These are phyloP conservation scores for Marisa cornuarietis DNA, from an alignment of 1,140 invertebrate species.

Conservation along the genomic window DNA sequence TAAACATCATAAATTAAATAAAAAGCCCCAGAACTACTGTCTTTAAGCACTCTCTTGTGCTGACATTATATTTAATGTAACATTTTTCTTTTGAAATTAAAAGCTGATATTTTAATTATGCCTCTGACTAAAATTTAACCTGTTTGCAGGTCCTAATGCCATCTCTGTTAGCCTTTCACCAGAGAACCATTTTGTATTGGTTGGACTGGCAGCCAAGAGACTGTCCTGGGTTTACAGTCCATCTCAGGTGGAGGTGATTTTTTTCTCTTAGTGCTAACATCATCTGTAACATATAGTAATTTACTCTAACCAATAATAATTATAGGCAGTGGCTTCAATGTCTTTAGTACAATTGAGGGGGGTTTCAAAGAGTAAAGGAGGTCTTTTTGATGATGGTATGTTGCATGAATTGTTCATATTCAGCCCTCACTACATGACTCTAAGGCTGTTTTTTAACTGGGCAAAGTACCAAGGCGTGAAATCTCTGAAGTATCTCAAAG, in stretches of 20 bases:
- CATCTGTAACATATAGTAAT: background rate
- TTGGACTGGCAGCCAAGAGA: constrained; percentile 77
- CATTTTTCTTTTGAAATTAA: background rate
- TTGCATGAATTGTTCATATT: too few species aligned
- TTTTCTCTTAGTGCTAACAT: background rate
- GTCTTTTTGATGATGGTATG: too few species aligned
- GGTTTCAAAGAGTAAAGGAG: too few species aligned
- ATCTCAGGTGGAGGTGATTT: constrained; percentile 45
- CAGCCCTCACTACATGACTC: too few species aligned
- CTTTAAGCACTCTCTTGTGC: too few species aligned
- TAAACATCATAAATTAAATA: too few species aligned
- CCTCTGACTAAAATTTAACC: background rate
- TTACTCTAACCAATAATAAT: background rate
- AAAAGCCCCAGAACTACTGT: too few species aligned
- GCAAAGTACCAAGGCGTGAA: too few species aligned
- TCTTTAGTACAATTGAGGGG: too few species aligned
- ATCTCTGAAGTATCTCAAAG: background rate
- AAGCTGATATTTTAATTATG: background rate
- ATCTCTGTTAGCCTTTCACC: constrained; percentile 86
- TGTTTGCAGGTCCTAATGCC: constrained; percentile 71
- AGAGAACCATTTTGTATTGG: constrained; percentile 78
- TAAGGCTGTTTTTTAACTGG: too few species aligned
- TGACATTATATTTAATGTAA: too few species aligned
- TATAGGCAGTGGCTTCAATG: background rate
- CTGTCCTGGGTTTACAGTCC: constrained; percentile 59